Conservation (phyloP, 2,113 vertebrate genomes). For the Oceanodroma tethys region DNA sequence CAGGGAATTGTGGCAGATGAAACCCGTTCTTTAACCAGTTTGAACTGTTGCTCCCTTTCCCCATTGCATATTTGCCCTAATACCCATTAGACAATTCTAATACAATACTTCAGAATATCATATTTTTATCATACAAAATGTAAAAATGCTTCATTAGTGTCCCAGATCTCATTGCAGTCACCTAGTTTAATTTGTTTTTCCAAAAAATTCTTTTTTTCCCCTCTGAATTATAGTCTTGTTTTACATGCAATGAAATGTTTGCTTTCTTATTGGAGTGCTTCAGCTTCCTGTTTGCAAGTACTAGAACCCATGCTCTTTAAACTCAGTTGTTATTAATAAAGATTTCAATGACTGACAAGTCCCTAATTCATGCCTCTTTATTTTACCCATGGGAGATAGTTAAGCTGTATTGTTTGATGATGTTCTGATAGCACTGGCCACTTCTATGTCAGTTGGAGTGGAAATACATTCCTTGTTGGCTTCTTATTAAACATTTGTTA, state of each 20-base stretch:
- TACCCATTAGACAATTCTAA: background rate
- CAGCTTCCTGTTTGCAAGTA: constrained; percentile 8
- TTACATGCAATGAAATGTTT: background rate
- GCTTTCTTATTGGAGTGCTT: background rate
- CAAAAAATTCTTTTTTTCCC: background rate
- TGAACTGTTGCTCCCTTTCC: background rate
- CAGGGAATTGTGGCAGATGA: background rate
- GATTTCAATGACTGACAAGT: constrained; percentile 52
- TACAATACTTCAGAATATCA: background rate
- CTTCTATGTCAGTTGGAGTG: constrained; percentile 10
- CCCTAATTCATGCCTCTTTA: constrained; percentile 53
- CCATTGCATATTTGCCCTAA: background rate
- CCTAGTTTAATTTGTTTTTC: background rate
- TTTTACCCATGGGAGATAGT: constrained; percentile 34
- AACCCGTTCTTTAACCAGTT: background rate
- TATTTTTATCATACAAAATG: background rate
- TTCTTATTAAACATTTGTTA: background rate
- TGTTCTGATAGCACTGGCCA: constrained; percentile 26
- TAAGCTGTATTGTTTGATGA: constrained; percentile 46
- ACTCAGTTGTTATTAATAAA: constrained; percentile 49
- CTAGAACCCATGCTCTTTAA: background rate
- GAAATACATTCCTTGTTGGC: background rate
- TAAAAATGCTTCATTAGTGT: background rate
- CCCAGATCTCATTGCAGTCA: background rate
- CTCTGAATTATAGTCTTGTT: background rate